Percentiles rank a stretch among this genome's conserved stretches.
These are phyloP conservation scores for Neria commutata DNA, from an alignment of 2,888 invertebrate genomes.

Conservation along the genomic window DNA sequence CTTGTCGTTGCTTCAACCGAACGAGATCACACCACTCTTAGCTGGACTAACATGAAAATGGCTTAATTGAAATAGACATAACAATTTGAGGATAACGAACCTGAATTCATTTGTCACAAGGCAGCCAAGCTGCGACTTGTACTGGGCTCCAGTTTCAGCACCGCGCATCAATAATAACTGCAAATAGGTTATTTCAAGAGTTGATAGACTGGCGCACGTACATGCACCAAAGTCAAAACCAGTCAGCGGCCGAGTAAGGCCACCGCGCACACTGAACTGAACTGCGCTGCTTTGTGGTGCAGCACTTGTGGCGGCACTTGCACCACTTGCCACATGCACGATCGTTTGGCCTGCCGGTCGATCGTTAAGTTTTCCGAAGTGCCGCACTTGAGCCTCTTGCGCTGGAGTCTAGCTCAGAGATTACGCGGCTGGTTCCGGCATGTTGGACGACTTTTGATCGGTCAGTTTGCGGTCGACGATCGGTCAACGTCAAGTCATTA, in stretches of 20 bases:
- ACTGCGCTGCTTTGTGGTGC: too few relatives aligned
- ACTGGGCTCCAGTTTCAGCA: conserved; percentile 4
- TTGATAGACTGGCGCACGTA: not conserved
- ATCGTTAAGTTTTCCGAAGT: not conserved
- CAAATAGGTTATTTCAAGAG: conserved; percentile 32
- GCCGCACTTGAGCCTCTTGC: not conserved
- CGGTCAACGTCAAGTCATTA: conserved; percentile 56
- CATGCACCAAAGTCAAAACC: conserved; percentile 1
- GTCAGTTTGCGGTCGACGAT: conserved; percentile 55
- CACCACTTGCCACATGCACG: conserved; percentile 30
- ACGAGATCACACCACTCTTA: too few relatives aligned
- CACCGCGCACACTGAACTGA: too few relatives aligned
- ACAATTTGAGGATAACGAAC: too few relatives aligned
- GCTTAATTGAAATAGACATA: too few relatives aligned
- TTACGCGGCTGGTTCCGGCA: conserved; percentile 55
- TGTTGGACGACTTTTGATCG: conserved; percentile 55
- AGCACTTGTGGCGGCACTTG: too few relatives aligned
- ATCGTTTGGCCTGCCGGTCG: conserved; percentile 39
- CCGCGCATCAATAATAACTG: conserved; percentile 39
- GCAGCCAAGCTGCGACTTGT: too few relatives aligned
- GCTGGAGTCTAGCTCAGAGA: conserved; percentile 25
- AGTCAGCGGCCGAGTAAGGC: too few relatives aligned
- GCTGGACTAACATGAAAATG: too few relatives aligned
- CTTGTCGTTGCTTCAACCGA: too few relatives aligned
- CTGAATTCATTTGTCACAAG: too few relatives aligned